Evolutionary conservation across 2,888 invertebrate species (phyloP).

Genomic region (Uloborus plumipes): DNA sequence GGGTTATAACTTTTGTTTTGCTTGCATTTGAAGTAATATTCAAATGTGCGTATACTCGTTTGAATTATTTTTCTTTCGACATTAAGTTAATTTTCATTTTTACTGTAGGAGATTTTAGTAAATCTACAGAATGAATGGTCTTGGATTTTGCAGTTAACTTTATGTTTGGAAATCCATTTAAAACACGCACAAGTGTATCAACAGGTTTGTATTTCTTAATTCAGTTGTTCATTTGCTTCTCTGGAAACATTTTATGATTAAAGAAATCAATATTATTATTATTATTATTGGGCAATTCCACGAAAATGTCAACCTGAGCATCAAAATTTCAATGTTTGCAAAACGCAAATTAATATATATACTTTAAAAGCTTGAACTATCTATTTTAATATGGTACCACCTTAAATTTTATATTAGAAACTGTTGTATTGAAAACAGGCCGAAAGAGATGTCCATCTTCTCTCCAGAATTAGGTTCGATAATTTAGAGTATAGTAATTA

Average conservation of each 20-base stretch:
- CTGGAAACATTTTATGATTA: neutral
- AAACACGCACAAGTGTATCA: conserved; percentile 93
- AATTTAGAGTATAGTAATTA: no score
- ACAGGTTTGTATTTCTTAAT: conserved; percentile 68
- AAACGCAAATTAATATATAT: no score
- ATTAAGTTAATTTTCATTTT: neutral
- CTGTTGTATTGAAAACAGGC: no score
- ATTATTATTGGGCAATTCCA: no score
- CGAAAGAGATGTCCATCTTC: no score
- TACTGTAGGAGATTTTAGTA: conserved; percentile 77
- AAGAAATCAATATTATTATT: no score
- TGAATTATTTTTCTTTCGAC: neutral
- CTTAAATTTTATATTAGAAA: no score
- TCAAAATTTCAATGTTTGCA: no score
- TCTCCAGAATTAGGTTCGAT: no score
- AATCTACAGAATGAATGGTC: conserved; percentile 99
- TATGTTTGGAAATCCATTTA: conserved; percentile 94
- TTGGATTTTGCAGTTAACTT: conserved; percentile 93
- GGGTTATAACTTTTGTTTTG: neutral
- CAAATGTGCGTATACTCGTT: neutral
- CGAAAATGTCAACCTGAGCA: no score
- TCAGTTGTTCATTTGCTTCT: conserved; percentile 1
- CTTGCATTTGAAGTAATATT: neutral
- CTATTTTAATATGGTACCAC: no score
- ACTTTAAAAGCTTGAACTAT: no score